Conservation (phyloP, 2,113 vertebrate genomes). For the Indicator maculatus region DNA sequence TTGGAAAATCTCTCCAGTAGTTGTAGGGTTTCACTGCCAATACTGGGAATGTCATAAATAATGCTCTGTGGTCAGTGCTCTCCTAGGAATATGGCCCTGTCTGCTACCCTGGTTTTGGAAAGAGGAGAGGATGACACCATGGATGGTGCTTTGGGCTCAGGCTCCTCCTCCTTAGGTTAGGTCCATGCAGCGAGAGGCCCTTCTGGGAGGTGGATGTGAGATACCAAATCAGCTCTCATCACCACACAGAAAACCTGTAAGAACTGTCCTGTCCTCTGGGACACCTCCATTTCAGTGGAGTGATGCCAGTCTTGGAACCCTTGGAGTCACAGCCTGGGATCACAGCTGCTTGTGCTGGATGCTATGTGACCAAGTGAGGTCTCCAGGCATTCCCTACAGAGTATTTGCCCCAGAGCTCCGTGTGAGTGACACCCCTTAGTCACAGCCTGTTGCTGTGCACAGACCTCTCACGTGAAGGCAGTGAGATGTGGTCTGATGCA, state of each 20-base stretch:
- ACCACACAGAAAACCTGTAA: rapidly evolving
- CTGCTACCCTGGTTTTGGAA: neutral
- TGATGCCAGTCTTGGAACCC: neutral
- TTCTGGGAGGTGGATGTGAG: neutral
- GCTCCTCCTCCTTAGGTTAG: neutral
- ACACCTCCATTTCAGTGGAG: neutral
- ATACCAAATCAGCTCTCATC: neutral
- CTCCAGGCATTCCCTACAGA: neutral
- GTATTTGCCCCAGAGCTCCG: neutral
- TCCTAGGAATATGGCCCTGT: neutral
- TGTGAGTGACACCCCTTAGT: neutral
- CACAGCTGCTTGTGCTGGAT: neutral
- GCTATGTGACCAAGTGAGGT: neutral
- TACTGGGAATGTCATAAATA: neutral
- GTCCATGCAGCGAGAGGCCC: neutral
- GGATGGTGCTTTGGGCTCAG: neutral
- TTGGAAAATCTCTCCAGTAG: neutral
- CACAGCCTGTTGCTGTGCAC: neutral
- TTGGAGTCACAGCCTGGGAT: neutral
- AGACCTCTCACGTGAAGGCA: neutral
- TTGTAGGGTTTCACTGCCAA: neutral
- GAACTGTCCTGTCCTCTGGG: neutral
- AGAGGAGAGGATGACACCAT: neutral
- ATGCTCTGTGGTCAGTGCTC: neutral
- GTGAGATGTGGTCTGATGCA: neutral